phyloP scores from a whole-genome alignment of 2,113 vertebrate species.

The Salvelinus sp. region DNA sequence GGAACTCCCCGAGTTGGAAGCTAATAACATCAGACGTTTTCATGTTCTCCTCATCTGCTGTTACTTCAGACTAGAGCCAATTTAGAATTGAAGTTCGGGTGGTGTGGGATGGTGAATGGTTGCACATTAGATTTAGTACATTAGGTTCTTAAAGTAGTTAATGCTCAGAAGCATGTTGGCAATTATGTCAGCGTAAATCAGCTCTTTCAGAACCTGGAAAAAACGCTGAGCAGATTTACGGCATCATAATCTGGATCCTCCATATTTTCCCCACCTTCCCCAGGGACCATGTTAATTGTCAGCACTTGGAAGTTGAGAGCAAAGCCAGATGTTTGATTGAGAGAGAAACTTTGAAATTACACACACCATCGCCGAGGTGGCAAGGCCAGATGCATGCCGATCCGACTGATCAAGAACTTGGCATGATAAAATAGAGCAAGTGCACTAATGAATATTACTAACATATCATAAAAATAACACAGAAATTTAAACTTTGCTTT shows the following conservation, averaged over 20 bases:
- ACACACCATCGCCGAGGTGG: background rate
- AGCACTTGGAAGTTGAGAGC: conserved; percentile 36
- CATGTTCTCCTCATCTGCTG: conserved; percentile 24
- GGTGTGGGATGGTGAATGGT: conserved; percentile 22
- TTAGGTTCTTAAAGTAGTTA: conserved; percentile 43
- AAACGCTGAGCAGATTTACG: conserved; percentile 56
- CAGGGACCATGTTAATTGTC: conserved; percentile 30
- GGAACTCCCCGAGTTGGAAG: conserved; percentile 8
- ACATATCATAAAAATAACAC: conserved; percentile 1
- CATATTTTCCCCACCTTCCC: conserved; percentile 6
- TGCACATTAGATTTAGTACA: conserved; percentile 39
- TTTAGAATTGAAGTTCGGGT: conserved; percentile 23
- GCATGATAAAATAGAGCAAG: conserved; percentile 19
- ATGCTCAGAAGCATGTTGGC: conserved; percentile 40
- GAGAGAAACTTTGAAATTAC: conserved; percentile 40
- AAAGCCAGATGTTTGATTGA: conserved; percentile 44
- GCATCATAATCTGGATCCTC: conserved; percentile 46
- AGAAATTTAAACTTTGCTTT: background rate
- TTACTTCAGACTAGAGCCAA: conserved; percentile 8
- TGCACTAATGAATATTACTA: background rate
- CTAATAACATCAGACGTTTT: conserved; percentile 31
- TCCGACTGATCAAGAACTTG: conserved; percentile 5
- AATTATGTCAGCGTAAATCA: conserved; percentile 65
- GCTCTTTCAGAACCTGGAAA: conserved; percentile 29
- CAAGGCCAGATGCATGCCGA: background rate